These are phyloP conservation scores for Poecilus cupreus DNA, from an alignment of 2,888 invertebrate species.

Conservation along the genomic window DNA sequence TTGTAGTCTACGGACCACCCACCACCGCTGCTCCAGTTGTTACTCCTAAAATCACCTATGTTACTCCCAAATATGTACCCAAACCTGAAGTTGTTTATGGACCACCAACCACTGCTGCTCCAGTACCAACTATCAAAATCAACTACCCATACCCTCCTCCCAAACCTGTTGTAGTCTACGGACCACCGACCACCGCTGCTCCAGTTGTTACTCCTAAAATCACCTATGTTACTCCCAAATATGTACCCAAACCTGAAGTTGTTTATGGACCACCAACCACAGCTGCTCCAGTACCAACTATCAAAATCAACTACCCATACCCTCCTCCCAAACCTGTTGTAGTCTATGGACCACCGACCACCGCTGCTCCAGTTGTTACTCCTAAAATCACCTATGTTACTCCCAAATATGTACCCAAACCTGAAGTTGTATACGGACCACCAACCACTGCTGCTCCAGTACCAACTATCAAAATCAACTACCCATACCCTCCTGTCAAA, in stretches of 20 bases:
- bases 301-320: slow-evolving; percentile 29
- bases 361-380: background rate
- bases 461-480: background rate
- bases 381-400: slow-evolving; percentile 30
- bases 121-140: slow-evolving; percentile 21
- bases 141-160: slow-evolving; percentile 32
- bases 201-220: slow-evolving; percentile 59
- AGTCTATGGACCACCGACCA: slow-evolving; percentile 27
- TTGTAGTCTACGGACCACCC: slow-evolving; percentile 6
- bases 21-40: slow-evolving; percentile 55
- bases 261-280: slow-evolving; percentile 17
- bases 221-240: slow-evolving; percentile 56
- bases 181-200: slow-evolving; percentile 15
- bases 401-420: background rate
- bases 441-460: slow-evolving; percentile 24
- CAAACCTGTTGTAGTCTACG: slow-evolving; percentile 22
- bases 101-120: background rate
- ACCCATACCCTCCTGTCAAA: background rate
- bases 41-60: slow-evolving; percentile 50
- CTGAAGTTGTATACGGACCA: background rate
- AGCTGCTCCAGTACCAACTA: slow-evolving; percentile 6
- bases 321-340: slow-evolving; percentile 21
- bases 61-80: slow-evolving; percentile 58
- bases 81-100: slow-evolving; percentile 8
- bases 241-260: slow-evolving; percentile 41